These are phyloP conservation scores for Polydrusus cervinus DNA, from an alignment of 2,888 invertebrate genomes.

Conservation along the genomic window DNA sequence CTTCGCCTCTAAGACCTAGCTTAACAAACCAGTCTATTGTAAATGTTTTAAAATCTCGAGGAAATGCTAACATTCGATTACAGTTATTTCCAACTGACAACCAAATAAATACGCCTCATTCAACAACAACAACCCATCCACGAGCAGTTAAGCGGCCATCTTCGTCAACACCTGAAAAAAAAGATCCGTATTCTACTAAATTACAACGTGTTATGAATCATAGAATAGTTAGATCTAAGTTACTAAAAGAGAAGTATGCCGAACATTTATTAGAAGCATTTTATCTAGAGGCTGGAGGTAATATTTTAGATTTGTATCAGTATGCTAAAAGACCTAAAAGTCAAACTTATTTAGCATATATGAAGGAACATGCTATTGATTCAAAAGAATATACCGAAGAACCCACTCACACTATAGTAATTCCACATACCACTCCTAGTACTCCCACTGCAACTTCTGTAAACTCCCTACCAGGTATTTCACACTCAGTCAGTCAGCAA, in stretches of 20 bases:
- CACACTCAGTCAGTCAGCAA: constrained; percentile 57
- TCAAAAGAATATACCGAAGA: constrained; percentile 63
- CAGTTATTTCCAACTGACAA: constrained; percentile 63
- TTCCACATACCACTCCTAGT: constrained; percentile 61
- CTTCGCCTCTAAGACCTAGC: constrained; percentile 68
- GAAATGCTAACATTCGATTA: constrained; percentile 65
- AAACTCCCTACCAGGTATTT: constrained; percentile 68
- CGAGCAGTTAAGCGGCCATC: constrained; percentile 70
- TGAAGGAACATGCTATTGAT: constrained; percentile 76
- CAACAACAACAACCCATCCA: constrained; percentile 57
- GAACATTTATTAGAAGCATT: constrained; percentile 89
- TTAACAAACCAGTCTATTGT: constrained; percentile 70
- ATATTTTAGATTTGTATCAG: constrained; percentile 89
- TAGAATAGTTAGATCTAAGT: constrained; percentile 80
- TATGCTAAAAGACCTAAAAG: constrained; percentile 89
- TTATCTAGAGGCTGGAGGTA: constrained; percentile 89
- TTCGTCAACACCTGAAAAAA: constrained; percentile 70
- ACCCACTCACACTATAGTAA: constrained; percentile 69
- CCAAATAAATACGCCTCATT: constrained; percentile 48
- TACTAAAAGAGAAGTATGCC: constrained; percentile 82
- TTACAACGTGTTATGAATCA: constrained; percentile 82
- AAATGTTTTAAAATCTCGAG: constrained; percentile 68
- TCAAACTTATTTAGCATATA: constrained; percentile 82
- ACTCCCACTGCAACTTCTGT: constrained; percentile 67
- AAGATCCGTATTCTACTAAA: constrained; percentile 73